phyloP scores from a whole-genome alignment of 1,140 invertebrate genomes.

The Hermatobates lingyangjiaoensis region DNA sequence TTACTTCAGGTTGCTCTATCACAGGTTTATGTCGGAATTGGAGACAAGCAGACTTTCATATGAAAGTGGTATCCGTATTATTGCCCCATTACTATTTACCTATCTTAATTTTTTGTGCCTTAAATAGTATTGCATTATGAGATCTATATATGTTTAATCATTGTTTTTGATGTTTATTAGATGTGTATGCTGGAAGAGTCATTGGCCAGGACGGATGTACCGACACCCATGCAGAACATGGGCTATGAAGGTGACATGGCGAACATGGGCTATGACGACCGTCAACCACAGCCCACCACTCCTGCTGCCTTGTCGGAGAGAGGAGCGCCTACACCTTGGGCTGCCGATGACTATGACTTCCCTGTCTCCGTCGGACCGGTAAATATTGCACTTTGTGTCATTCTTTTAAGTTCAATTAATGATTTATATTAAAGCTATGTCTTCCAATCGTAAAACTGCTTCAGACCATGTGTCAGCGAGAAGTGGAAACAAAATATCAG shows the following conservation, averaged over 20 bases:
- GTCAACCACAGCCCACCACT: conserved; percentile 40
- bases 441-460: too few species aligned
- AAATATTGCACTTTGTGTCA: conserved; percentile 22
- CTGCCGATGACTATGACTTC: conserved; percentile 67
- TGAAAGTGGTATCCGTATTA: not conserved
- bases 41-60: too few species aligned
- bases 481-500: too few species aligned
- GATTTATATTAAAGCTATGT: not conserved
- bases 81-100: not conserved
- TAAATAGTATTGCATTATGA: too few species aligned
- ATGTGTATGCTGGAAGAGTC: conserved; percentile 11
- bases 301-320: conserved; percentile 38
- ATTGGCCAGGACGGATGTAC: conserved; percentile 20
- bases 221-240: conserved; percentile 40
- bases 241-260: conserved; percentile 39
- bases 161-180: not conserved
- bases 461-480: too few species aligned
- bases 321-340: conserved; percentile 46
- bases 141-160: too few species aligned
- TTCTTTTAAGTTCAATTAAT: not conserved
- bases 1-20: too few species aligned
- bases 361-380: conserved; percentile 61
- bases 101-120: too few species aligned
- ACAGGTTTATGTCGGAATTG: too few species aligned
- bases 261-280: conserved; percentile 58